Evolutionary conservation across 2,113 vertebrate species (phyloP).

Genomic region (Carollia perspicillata): DNA sequence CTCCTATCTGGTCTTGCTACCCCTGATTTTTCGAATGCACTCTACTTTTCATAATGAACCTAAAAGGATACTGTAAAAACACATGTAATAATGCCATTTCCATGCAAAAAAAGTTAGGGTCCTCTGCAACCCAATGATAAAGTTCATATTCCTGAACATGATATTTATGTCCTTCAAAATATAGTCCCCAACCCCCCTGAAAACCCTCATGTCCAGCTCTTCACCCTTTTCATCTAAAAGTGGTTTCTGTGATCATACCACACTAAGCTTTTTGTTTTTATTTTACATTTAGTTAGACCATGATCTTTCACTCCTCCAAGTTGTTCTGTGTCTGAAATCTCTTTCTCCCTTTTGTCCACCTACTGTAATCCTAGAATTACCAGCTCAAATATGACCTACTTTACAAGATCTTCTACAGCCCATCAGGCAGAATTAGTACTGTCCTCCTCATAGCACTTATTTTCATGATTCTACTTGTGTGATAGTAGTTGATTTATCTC

Average conservation of each 20-base stretch:
- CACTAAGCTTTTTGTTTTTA: not conserved
- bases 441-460: not conserved
- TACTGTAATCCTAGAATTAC: not conserved
- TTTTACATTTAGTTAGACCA: not conserved
- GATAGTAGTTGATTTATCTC: not conserved
- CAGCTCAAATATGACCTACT: not conserved
- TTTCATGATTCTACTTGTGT: not conserved
- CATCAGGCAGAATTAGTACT: not conserved
- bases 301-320: not conserved
- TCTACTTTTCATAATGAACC: not conserved
- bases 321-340: not conserved
- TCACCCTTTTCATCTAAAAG: slow-evolving; percentile 27
- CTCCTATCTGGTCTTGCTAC: not conserved
- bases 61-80: not conserved
- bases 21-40: not conserved
- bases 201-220: not conserved
- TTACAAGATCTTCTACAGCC: not conserved
- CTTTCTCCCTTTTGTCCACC: not conserved
- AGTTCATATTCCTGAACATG: not conserved
- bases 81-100: not conserved
- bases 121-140: not conserved
- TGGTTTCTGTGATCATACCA: not conserved
- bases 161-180: not conserved
- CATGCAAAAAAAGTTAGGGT: not conserved
- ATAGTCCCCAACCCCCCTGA: not conserved